Base-by-base conservation (phyloP, 2,113 vertebrate species). In the Polypterus bichir region DNA sequence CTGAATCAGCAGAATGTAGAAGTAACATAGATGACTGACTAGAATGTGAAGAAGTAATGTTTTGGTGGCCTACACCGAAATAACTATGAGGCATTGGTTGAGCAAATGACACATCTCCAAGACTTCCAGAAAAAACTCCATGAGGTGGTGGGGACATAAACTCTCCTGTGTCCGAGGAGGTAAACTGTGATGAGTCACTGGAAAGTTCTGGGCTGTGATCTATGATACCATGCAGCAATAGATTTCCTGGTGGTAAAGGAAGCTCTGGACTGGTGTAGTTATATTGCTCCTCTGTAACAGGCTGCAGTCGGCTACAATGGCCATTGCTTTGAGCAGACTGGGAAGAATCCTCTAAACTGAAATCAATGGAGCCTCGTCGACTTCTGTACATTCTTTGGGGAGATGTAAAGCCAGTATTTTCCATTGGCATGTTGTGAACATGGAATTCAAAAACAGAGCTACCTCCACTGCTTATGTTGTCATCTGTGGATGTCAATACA, bases 381-480 rank as follows among this genome's bases (percentile, higher is more conserved):
- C 76, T 80, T 65, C 89, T 76, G 78, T 89, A 93, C 70, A 84
- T 74, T 69, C 88, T 83, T 9, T 79, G 86, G 69, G 85, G 68
- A 47, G 55, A 63, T 44, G 85, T 76, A 66, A 86, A 69, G 9
- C 84, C 70, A 62, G 63, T 73, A n/a, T 91, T 88, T 73, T 90
- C 87, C 4, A 82, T 66, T 60, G 89, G 86, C 9, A 88, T 73
- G 73, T 72, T 70, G 53, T 88, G 89, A 69, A 85, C 72, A 68
- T 97, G 93, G 75, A 92, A 97, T 68, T 97, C 94, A 76, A 98
- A 97, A 11, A 92, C 85, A 66, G 86, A 87, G 69, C 80, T 78
- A 68, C 83, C 78, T 48, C 86, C 87, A 52, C 53, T 85, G 6
- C 81, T 77, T 27, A 74, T 62, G 2, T 64, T 60, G 3, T 73